Evolutionary conservation across 2,113 vertebrate genomes (phyloP), one percentile per base, ranked within the genome.

Genomic region (Lagenorhynchus albirostris): DNA sequence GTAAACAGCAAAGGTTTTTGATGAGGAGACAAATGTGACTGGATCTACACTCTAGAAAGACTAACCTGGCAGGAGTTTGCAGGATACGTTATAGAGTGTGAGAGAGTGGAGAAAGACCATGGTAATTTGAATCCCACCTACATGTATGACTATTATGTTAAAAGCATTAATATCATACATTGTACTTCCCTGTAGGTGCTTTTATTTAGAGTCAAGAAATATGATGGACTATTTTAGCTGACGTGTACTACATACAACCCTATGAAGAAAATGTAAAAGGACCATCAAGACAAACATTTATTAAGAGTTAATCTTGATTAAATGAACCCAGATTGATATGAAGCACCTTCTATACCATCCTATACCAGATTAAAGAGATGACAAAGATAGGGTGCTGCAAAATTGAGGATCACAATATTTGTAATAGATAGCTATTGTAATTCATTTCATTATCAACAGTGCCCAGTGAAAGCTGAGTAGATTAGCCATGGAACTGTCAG

Each of bases 271-370:
- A 96, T 68, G 33, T 41, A 77, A 93, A 97, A 84, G 73, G 17
- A 41, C 6, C 50, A 88, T 2, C 9, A 77, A 44, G 11, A 89
- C 38, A 31, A 92, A 82, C 86, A 93, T 84, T 79, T 77, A 89
- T 76, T 95, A 93, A 55, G 62, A 84, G 38, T 83, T 82, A 77
- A 92, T 65, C 29, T 89, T 90, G 44, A 98, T 76, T 89, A 88
- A 97, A 79, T 90, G n/a, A 89, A 89, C 44, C 25, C 31, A 94
- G 62, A 95, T 86, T 90, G 31, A 93, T n/a, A 83, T 41, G 31
- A 96, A 89, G 63, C 23, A 95, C 73, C 33, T 84, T 91, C 20
- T 89, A 63, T 55, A 76, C 41, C 47, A 97, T 38, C 17, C 1
- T 71, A 33, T 21, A 63, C 36, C 41, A 86, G 38, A 82, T 82